Evolutionary conservation across 2,113 vertebrate genomes (phyloP), one percentile per base, ranked within the genome.

Genomic region (Promerops cafer): DNA sequence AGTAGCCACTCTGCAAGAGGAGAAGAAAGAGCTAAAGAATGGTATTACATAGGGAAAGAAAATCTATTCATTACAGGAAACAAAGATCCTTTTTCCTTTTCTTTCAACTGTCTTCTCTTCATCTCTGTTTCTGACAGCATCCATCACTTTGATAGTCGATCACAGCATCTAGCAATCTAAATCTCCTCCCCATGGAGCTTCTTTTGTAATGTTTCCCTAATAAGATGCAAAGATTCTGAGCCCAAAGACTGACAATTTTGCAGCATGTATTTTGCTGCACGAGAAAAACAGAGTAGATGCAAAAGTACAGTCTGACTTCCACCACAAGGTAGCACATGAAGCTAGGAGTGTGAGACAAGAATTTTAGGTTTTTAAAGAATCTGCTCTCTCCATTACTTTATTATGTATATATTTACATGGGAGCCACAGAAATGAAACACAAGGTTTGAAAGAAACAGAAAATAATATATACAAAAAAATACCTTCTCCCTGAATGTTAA

Each of bases 91-190:
- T 94, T 96, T 75, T 64, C 76, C 49, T 77, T 93, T 92, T 94
- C 92, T 96, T 96, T 95, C 45, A 96, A 77, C 66, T 94, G 84
- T 90, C 94, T 93, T 95, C 87, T 94, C 82, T 81, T 93, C 93
- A 86, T 75, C 71, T 82, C 23, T 59, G 37, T 79, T 93, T 94
- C 65, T 96, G 96, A 95, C 96, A 96, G 93, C 93, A 94, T 79
- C 91, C 89, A 93, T 96, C 95, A 96, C 53, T 89, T 91, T 95
- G 83, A 96, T 33, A 88, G 92, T 7, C 2, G 2, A 94, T 91
- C 88, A 95, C 72, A 92, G 95, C 88, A 91, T 77, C 78, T 22
- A 95, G 66, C 74, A 94, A 82, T 91, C 40, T 59, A 59, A 68
- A 79, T 70, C 47, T 86, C 87, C 56, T 96, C 92, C 88, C 93